Conservation (phyloP, 2,113 vertebrate species). For the Octodon degus region DNA sequence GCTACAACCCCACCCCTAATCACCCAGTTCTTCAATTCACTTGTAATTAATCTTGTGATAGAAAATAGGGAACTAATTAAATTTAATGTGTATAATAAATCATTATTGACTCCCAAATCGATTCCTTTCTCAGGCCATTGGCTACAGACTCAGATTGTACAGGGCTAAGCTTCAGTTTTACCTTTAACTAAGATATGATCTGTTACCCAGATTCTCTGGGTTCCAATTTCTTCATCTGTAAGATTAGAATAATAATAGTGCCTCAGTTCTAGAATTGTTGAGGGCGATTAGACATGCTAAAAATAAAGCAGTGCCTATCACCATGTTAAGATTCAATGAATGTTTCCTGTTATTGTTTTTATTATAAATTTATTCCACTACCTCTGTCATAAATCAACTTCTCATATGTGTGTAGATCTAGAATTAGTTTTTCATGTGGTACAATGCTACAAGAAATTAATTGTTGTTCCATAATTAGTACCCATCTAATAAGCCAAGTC, state of each 20-base stretch:
- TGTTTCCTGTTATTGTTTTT: background rate
- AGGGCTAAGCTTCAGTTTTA: background rate
- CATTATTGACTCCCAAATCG: background rate
- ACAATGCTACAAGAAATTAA: background rate
- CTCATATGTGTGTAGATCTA: background rate
- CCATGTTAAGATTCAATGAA: background rate
- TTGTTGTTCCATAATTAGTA: background rate
- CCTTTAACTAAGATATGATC: background rate
- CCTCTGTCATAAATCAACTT: background rate
- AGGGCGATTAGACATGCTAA: background rate
- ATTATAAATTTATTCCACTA: background rate
- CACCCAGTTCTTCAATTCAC: background rate
- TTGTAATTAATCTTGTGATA: background rate
- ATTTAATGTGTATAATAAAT: background rate
- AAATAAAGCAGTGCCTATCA: background rate
- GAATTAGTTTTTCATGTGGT: background rate
- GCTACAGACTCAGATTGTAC: background rate
- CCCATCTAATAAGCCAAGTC: background rate
- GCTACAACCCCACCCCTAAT: background rate
- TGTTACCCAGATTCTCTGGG: background rate
- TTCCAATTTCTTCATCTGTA: background rate
- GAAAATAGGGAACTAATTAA: background rate
- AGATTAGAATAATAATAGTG: background rate
- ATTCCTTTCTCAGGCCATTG: background rate
- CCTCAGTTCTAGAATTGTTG: background rate